These are phyloP conservation scores for Benthochromis sp. DNA, from an alignment of 2,113 vertebrate species.

Conservation along the genomic window DNA sequence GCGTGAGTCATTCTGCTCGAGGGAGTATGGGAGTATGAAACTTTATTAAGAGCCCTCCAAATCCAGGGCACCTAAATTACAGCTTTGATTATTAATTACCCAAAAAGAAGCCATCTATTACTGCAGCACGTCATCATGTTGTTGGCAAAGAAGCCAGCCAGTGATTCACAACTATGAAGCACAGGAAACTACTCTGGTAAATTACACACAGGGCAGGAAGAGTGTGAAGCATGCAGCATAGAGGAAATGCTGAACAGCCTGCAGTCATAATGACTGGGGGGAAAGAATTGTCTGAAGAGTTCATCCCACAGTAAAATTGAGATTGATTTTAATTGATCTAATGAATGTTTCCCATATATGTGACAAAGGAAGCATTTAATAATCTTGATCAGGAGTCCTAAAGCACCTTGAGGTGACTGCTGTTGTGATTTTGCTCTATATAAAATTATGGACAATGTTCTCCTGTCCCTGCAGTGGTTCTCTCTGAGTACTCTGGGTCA, in stretches of 20 bases:
- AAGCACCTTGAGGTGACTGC: neutral
- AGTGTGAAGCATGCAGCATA: conserved; percentile 9
- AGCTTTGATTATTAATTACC: conserved; percentile 65
- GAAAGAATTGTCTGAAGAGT: neutral
- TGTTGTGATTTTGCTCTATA: neutral
- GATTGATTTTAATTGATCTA: neutral
- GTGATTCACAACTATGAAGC: conserved; percentile 51
- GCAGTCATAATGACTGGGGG: neutral
- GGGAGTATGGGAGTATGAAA: conserved; percentile 42
- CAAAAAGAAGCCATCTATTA: conserved; percentile 59
- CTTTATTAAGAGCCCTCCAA: conserved; percentile 57
- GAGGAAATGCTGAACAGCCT: conserved; percentile 15
- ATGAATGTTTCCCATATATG: neutral
- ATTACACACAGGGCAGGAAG: conserved; percentile 39
- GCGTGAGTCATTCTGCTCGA: conserved; percentile 53
- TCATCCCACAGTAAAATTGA: neutral
- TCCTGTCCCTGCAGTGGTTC: neutral
- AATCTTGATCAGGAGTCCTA: neutral
- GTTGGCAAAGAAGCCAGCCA: conserved; percentile 37
- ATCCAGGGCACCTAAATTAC: conserved; percentile 58
- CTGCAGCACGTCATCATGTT: conserved; percentile 43
- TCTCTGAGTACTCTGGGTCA: neutral
- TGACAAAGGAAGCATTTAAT: neutral
- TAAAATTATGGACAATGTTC: neutral
- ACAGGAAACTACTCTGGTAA: conserved; percentile 45